Base-by-base conservation (phyloP, 2,797 vertebrate genomes). In the Trematomus bernacchii region DNA sequence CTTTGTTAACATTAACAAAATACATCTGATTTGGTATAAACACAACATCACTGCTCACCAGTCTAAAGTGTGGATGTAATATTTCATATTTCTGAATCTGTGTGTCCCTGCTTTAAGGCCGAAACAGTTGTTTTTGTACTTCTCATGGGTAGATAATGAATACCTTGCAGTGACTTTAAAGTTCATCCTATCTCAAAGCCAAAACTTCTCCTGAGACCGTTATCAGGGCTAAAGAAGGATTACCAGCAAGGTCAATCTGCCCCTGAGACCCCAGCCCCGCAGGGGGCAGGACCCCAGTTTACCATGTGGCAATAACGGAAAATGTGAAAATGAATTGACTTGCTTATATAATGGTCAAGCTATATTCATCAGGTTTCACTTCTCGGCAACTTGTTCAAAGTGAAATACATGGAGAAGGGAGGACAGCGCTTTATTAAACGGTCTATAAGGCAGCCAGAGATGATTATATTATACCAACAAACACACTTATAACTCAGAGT, bases 61-160 rank as follows among this genome's bases (percentile, higher is more conserved):
- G 48, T 57, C 19, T 46, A n/a, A 13, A 64, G 53, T 42, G 14
- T 54, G 40, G 27, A n/a, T 55, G 15, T 15, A 21, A 1, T 9
- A 43, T 50, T 55, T 42, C 3, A 60, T 60, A n/a, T 53, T 51
- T 51, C 13, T 30, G 33, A 12, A 40, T n/a, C 13, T n/a, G 42
- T 33, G 19, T 19, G 23, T 16, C 9, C 2, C 21, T 23, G 21
- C 33, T n/a, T 62, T 23, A 10, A 10, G 16, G 37, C 15, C 57
- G 50, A 21, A 51, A 62, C 2, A 37, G 18, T 3, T 50, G 8
- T 57, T 42, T 37, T 5, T 27, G 44, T 68, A 12, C 69, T 52
- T 48, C 27, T 59, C 3, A 0, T 48, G 43, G 65, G 59, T 66
- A 66, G 66, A 78, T 62, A 61, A 66, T 63, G 37, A 30, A 5